These are phyloP conservation scores for Cheilosia impressa DNA, from an alignment of 2,888 invertebrate genomes.

Conservation along the genomic window DNA sequence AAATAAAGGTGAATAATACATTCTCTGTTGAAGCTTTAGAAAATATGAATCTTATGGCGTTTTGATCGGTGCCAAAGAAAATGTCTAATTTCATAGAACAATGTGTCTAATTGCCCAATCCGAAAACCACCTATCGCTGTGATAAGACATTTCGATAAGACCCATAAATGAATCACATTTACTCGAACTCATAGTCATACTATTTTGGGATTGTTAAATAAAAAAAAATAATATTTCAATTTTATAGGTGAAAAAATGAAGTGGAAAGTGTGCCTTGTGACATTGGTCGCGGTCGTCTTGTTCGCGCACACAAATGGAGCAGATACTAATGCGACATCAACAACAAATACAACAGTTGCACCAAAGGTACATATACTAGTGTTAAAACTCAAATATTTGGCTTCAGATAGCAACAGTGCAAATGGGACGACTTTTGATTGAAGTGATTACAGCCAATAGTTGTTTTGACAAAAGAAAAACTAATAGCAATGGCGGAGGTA, in stretches of 20 bases:
- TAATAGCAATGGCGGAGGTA: too few relatives aligned
- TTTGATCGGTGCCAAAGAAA: background rate
- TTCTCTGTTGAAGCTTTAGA: background rate
- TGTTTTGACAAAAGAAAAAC: too few relatives aligned
- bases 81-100: constrained; percentile 9
- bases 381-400: constrained; percentile 27
- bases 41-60: constrained; percentile 1
- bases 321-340: constrained; percentile 9
- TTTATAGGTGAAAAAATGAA: constrained; percentile 54
- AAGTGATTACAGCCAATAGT: background rate
- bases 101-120: constrained; percentile 43
- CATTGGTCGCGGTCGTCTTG: constrained; percentile 22
- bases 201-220: constrained; percentile 7
- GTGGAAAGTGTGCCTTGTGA: constrained; percentile 36
- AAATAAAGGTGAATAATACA: constrained; percentile 16
- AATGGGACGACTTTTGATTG: background rate
- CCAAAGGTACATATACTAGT: constrained; percentile 30
- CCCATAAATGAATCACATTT: constrained; percentile 57
- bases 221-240: constrained; percentile 5
- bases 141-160: constrained; percentile 50
- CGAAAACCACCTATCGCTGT: constrained; percentile 24
- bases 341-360: background rate
- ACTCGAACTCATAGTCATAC: constrained; percentile 10
- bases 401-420: constrained; percentile 12
- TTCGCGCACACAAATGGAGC: constrained; percentile 29